Evolutionary conservation across 2,113 vertebrate species (phyloP).

Genomic region (Benthochromis sp.): DNA sequence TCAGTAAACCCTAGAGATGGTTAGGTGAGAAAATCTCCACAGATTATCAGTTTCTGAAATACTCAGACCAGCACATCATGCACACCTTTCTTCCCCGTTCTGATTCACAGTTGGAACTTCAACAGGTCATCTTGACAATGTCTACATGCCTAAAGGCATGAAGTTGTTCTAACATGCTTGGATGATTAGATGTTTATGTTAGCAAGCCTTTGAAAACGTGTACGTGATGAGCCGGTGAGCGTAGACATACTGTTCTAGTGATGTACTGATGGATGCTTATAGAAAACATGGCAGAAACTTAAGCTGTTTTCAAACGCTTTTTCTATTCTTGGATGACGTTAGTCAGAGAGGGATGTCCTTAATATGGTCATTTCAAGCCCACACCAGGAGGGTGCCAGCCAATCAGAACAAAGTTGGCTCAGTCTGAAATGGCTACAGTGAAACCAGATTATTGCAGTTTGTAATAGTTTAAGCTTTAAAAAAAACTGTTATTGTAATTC

Average conservation of each 20-base stretch:
- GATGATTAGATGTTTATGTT: background rate
- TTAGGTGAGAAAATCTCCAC: background rate
- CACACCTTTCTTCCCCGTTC: background rate
- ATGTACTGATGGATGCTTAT: fast-evolving
- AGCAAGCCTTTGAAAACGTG: background rate
- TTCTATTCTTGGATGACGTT: background rate
- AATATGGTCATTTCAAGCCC: background rate
- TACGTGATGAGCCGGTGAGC: fast-evolving
- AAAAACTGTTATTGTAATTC: background rate
- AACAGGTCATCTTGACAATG: background rate
- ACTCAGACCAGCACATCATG: background rate
- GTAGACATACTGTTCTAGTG: background rate
- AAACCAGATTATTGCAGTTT: background rate
- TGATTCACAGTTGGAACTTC: background rate
- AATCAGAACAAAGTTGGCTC: background rate
- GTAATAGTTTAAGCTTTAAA: background rate
- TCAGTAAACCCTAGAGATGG: background rate
- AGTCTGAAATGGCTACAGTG: background rate
- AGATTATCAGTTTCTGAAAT: background rate
- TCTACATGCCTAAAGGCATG: background rate
- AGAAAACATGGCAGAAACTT: background rate
- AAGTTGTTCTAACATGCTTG: background rate
- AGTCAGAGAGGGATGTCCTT: background rate
- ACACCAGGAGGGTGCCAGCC: background rate
- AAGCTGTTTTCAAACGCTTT: fast-evolving